Conservation (phyloP, 2,797 vertebrate species). For the Tiaroga cobitis region DNA sequence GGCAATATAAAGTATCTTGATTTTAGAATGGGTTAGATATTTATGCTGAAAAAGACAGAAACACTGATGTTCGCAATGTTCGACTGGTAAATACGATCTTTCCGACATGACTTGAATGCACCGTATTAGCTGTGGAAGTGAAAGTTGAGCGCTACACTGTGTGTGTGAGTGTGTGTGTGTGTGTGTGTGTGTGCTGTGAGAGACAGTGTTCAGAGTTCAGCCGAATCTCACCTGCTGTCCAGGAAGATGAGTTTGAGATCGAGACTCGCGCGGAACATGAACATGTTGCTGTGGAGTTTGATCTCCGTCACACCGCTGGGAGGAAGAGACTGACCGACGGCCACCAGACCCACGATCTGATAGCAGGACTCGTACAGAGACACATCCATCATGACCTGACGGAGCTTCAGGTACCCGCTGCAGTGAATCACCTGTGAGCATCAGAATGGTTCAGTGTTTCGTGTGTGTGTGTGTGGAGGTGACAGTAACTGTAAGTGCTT, state of each 20-base stretch:
- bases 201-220: background rate
- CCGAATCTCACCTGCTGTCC: slow-evolving; percentile 86
- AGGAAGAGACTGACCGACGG: slow-evolving; percentile 91
- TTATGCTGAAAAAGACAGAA: no score
- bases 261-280: slow-evolving; percentile 96
- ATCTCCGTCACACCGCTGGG: slow-evolving; percentile 94
- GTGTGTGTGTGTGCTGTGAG: no score
- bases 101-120: background rate
- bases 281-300: slow-evolving; percentile 97
- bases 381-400: slow-evolving; percentile 89
- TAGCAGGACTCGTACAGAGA: slow-evolving; percentile 89
- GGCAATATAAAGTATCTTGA: background rate
- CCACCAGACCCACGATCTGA: slow-evolving; percentile 91
- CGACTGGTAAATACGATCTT: background rate
- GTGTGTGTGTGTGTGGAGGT: background rate
- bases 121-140: no score
- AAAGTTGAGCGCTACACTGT: no score
- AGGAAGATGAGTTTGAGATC: slow-evolving; percentile 95
- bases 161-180: no score
- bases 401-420: slow-evolving; percentile 94
- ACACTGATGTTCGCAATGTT: background rate
- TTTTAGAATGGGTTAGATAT: background rate
- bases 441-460: background rate
- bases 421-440: slow-evolving; percentile 91
- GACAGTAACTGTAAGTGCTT: no score